Percentiles rank a stretch among this genome's conserved stretches.
Conservation (phyloP, 2,888 invertebrate genomes). For the Plagodis dolabraria region DNA sequence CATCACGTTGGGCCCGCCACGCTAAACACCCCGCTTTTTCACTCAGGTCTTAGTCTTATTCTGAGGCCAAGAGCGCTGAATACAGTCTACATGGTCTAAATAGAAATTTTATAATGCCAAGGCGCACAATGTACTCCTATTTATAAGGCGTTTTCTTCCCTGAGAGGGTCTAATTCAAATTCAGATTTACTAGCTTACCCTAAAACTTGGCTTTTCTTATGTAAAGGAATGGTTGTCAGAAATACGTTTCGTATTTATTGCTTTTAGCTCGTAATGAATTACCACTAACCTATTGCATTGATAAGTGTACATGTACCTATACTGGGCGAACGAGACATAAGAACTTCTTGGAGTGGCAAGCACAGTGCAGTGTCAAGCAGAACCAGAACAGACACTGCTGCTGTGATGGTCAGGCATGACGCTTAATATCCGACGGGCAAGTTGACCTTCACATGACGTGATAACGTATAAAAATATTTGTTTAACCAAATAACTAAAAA, state of each 20-base stretch:
- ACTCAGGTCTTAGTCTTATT: constrained; percentile 9
- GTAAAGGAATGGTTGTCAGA: constrained; percentile 38
- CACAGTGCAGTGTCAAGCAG: too few species aligned
- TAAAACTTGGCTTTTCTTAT: constrained; percentile 52
- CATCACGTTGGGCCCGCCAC: too few species aligned
- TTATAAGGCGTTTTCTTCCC: constrained; percentile 59
- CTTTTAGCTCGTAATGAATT: constrained; percentile 12
- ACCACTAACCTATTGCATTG: background rate
- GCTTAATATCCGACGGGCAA: too few species aligned
- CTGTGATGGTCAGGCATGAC: too few species aligned
- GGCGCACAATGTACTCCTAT: constrained; percentile 62
- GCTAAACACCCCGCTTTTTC: too few species aligned
- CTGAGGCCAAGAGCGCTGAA: constrained; percentile 60
- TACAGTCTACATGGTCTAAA: constrained; percentile 47
- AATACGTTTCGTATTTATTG: constrained; percentile 18
- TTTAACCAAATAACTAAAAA: too few species aligned
- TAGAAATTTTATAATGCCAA: constrained; percentile 63
- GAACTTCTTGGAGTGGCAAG: too few species aligned
- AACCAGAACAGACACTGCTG: too few species aligned
- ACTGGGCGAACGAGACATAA: too few species aligned
- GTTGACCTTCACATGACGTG: too few species aligned
- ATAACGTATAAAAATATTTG: too few species aligned
- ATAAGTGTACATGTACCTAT: too few species aligned
- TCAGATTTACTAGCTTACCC: constrained; percentile 55
- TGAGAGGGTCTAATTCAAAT: constrained; percentile 59